phyloP scores from a whole-genome alignment of 2,888 invertebrate genomes.

The Iselma pallidipennis region DNA sequence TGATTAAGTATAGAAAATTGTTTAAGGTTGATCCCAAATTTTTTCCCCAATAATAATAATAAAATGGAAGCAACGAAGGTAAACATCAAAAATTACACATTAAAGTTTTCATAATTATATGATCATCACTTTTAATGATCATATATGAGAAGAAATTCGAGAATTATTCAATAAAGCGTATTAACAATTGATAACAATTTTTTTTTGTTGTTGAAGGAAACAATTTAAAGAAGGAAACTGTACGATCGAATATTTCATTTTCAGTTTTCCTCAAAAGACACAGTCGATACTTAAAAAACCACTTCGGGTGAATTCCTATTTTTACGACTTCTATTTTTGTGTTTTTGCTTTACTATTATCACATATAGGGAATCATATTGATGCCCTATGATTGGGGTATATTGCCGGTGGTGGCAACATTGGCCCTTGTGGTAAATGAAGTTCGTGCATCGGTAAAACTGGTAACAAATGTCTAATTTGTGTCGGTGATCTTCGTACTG shows the following conservation, averaged over 20 bases:
- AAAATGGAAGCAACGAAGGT: neutral
- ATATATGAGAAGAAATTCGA: neutral
- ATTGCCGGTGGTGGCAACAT: slow-evolving; percentile 54
- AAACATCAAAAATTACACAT: neutral
- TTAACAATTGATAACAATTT: neutral
- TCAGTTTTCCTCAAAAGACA: slow-evolving; percentile 6
- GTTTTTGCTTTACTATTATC: slow-evolving; percentile 33
- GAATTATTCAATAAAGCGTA: neutral
- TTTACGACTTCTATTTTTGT: slow-evolving; percentile 22
- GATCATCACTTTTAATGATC: too few relatives aligned
- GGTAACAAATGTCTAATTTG: slow-evolving; percentile 53
- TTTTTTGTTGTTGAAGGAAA: too few relatives aligned
- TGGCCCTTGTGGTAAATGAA: slow-evolving; percentile 53
- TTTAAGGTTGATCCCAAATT: neutral
- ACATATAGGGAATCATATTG: slow-evolving; percentile 50
- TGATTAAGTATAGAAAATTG: too few relatives aligned
- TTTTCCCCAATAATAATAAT: too few relatives aligned
- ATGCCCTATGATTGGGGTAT: slow-evolving; percentile 56
- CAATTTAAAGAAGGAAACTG: too few relatives aligned
- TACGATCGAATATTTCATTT: too few relatives aligned
- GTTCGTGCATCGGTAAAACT: slow-evolving; percentile 55
- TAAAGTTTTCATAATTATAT: neutral
- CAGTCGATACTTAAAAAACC: slow-evolving; percentile 31
- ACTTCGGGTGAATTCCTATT: slow-evolving; percentile 15
- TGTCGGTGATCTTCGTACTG: slow-evolving; percentile 53